These are phyloP conservation scores for Drosophila paranaensis DNA, from an alignment of 2,888 invertebrate genomes.

Conservation along the genomic window DNA sequence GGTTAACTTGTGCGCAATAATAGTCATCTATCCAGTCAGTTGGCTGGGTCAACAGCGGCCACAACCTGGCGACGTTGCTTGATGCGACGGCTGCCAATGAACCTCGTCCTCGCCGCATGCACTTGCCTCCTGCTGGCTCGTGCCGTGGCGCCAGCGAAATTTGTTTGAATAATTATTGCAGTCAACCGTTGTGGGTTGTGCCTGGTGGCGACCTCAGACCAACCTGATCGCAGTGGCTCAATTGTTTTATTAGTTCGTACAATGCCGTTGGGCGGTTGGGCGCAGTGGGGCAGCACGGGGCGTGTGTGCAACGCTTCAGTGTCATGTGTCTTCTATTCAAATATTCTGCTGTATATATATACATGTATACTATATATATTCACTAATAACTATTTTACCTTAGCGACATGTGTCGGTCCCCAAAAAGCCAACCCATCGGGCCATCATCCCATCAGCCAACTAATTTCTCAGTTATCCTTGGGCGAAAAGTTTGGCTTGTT, in stretches of 20 bases:
- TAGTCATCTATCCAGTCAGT: conserved; percentile 64
- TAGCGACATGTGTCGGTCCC: conserved; percentile 69
- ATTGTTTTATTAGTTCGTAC: conserved; percentile 72
- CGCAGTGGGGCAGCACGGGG: conserved; percentile 6
- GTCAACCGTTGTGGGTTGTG: conserved; percentile 58
- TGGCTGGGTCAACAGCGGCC: conserved; percentile 51
- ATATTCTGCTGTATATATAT: conserved; percentile 45
- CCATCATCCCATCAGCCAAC: conserved; percentile 16
- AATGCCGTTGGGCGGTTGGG: conserved; percentile 39
- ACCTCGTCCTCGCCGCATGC: conserved; percentile 21
- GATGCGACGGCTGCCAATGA: conserved; percentile 44
- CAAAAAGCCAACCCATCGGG: conserved; percentile 12
- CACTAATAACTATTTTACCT: conserved; percentile 78
- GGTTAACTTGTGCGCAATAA: conserved; percentile 83
- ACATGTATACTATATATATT: conserved; percentile 29
- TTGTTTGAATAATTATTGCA: conserved; percentile 77
- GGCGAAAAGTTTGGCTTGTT: conserved; percentile 59
- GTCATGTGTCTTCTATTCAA: conserved; percentile 58
- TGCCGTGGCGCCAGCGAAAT: conserved; percentile 61
- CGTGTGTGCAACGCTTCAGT: conserved; percentile 50
- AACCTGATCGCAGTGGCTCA: conserved; percentile 45
- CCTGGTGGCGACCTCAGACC: conserved; percentile 11
- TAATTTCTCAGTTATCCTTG: conserved; percentile 60
- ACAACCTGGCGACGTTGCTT: conserved; percentile 43
- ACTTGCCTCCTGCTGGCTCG: conserved; percentile 26